Evolutionary conservation across 2,797 vertebrate species (phyloP).

Genomic region (Australoheros facetus): DNA sequence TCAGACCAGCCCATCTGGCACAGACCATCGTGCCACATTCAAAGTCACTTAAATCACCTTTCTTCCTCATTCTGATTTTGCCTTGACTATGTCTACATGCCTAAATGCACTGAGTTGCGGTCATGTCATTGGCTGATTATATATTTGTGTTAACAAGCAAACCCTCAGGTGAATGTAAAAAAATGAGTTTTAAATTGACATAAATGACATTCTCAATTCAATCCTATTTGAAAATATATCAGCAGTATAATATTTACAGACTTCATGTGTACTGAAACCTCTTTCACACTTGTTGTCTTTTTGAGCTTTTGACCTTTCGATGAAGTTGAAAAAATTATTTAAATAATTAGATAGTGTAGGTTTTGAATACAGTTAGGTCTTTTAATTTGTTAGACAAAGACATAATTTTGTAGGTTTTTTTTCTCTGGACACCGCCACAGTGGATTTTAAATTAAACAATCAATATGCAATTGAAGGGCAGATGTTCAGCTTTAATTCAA

Average conservation of each 20-base stretch:
- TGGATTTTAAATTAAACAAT: too few relatives aligned
- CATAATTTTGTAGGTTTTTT: too few relatives aligned
- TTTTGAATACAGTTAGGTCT: background rate
- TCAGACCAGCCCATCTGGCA: background rate
- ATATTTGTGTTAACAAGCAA: rapidly evolving
- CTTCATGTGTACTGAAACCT: background rate
- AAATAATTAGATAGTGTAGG: rapidly evolving
- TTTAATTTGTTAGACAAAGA: too few relatives aligned
- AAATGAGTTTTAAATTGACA: background rate
- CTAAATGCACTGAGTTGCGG: background rate
- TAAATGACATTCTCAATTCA: background rate
- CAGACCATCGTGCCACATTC: background rate
- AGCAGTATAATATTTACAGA: background rate
- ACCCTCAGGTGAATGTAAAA: background rate
- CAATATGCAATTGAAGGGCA: too few relatives aligned
- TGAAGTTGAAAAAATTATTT: too few relatives aligned
- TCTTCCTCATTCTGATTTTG: background rate
- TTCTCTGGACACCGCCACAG: too few relatives aligned
- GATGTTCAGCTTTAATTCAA: too few relatives aligned
- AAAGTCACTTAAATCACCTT: background rate
- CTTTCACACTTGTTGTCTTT: background rate
- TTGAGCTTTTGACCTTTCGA: background rate
- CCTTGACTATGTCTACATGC: background rate
- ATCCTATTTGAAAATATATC: background rate
- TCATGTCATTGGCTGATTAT: background rate